Evolutionary conservation across 2,888 invertebrate genomes (phyloP).

Genomic region (Petrophora chlorosata): DNA sequence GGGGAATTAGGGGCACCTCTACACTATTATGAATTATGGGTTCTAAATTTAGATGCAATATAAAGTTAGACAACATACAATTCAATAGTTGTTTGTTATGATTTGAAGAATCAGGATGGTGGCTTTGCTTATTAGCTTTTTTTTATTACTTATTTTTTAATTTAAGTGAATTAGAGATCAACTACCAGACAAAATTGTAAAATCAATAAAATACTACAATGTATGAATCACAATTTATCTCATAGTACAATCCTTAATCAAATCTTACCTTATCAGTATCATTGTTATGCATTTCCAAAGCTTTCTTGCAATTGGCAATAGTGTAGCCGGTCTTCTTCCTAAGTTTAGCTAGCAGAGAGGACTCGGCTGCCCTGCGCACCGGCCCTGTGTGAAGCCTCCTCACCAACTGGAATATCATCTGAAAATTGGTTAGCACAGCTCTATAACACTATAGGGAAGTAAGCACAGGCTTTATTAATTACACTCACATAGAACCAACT

Average conservation of each 20-base stretch:
- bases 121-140: too few species aligned
- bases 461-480: not conserved
- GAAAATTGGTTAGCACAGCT: constrained; percentile 46
- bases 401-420: constrained; percentile 85
- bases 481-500: constrained; percentile 26
- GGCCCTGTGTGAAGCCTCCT: constrained; percentile 84
- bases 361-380: constrained; percentile 84
- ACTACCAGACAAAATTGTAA: too few species aligned
- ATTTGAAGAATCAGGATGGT: not conserved
- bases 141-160: too few species aligned
- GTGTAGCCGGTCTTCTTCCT: constrained; percentile 98
- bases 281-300: constrained; percentile 94
- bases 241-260: too few species aligned
- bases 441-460: not conserved
- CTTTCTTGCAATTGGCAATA: constrained; percentile 97
- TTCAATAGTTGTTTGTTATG: not conserved
- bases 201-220: too few species aligned
- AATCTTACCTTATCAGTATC: constrained; percentile 88
- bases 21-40: not conserved
- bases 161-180: too few species aligned
- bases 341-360: constrained; percentile 90
- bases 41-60: not conserved
- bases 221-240: too few species aligned
- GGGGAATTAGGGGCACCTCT: not conserved
- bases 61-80: too few species aligned